Evolutionary conservation across 2,888 invertebrate genomes (phyloP).

Genomic region (Lithophane semibrunnea): DNA sequence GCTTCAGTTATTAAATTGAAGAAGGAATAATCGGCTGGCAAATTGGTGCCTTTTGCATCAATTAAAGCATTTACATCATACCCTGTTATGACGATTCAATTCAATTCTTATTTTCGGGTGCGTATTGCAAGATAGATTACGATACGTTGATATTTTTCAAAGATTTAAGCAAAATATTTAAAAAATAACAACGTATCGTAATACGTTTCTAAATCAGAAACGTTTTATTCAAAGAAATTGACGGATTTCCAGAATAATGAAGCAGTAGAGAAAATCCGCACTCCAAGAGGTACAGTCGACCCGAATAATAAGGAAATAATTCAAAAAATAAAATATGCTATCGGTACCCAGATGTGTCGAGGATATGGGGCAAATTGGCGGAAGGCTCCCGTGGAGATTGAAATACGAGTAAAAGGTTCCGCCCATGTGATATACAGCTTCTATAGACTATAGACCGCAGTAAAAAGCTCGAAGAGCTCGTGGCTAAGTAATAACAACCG

Average conservation of each 20-base stretch:
- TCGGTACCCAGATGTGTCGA: constrained; percentile 55
- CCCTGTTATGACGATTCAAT: constrained; percentile 6
- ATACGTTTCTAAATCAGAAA: not conserved
- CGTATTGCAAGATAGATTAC: not conserved
- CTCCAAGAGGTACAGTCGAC: constrained; percentile 22
- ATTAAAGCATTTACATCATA: constrained; percentile 1
- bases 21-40: constrained; percentile 10
- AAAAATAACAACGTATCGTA: not conserved
- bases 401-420: constrained; percentile 57
- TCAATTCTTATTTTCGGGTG: not conserved
- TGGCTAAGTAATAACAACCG: no score
- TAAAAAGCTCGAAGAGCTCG: constrained; percentile 25
- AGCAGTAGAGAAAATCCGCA: constrained; percentile 22
- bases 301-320: constrained; percentile 56
- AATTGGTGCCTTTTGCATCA: constrained; percentile 15
- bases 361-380: constrained; percentile 61
- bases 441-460: constrained; percentile 18
- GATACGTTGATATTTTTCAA: no score
- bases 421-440: constrained; percentile 41
- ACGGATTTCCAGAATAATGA: constrained; percentile 33
- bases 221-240: constrained; percentile 25
- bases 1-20: constrained; percentile 40
- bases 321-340: constrained; percentile 59
- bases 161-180: no score
- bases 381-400: constrained; percentile 51